A percentile compares a stretch with the other conserved stretches of the same genome.
Conservation (phyloP, 2,113 vertebrate genomes). For the Donacobius atricapilla region DNA sequence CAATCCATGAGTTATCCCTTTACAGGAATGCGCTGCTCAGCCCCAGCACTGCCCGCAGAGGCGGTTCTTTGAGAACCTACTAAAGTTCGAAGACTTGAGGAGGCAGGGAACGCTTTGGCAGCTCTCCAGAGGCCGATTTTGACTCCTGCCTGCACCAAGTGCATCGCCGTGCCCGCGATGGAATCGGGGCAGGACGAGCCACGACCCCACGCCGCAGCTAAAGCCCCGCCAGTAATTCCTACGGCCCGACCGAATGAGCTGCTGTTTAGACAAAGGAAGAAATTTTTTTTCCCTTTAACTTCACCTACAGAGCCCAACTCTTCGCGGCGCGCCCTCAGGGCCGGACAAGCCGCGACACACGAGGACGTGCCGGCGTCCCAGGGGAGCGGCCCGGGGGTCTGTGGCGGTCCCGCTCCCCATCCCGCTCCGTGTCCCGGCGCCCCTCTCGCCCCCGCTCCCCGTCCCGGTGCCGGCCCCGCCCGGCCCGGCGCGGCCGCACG, state of each 20-base stretch:
- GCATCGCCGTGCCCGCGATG: neutral
- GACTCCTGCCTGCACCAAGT: rapidly evolving
- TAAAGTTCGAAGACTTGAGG: neutral
- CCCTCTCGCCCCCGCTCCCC: neutral
- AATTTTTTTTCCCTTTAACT: rapidly evolving
- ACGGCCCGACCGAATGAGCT: rapidly evolving
- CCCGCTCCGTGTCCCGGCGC: rapidly evolving
- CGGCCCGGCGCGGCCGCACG: neutral
- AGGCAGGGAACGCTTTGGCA: too few relatives aligned
- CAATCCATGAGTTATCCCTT: neutral
- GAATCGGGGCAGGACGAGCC: neutral
- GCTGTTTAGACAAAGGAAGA: rapidly evolving
- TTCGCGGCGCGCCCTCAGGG: neutral
- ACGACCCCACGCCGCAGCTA: neutral
- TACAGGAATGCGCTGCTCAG: rapidly evolving
- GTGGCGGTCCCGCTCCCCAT: rapidly evolving
- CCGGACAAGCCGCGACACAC: neutral
- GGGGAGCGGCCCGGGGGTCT: neutral
- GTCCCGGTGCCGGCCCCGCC: neutral
- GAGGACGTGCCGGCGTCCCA: neutral
- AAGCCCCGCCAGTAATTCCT: rapidly evolving
- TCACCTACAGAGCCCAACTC: neutral
- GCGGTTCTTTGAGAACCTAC: rapidly evolving
- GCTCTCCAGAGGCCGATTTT: rapidly evolving
- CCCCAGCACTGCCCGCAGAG: neutral